These are phyloP conservation scores for Corydoras sp. DNA, from an alignment of 2,113 vertebrate genomes.

Conservation along the genomic window DNA sequence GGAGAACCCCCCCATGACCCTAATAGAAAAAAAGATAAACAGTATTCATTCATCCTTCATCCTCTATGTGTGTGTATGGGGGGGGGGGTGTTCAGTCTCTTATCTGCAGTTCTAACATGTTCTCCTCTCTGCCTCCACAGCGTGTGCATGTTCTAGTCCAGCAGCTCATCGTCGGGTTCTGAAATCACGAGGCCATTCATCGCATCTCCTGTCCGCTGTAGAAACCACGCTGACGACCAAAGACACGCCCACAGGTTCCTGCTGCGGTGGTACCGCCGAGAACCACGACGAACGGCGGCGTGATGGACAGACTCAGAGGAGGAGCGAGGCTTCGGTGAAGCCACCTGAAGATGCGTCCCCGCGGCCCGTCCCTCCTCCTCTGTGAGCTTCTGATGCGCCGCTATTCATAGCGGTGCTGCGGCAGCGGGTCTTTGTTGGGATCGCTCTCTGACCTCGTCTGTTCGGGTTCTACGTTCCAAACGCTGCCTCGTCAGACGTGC, in stretches of 20 bases:
- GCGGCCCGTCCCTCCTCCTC: constrained; percentile 14
- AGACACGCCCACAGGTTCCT: neutral
- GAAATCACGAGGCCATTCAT: neutral
- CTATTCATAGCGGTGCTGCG: constrained; percentile 35
- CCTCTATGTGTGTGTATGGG: too few species aligned
- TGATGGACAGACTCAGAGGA: neutral
- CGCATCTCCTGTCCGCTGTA: neutral
- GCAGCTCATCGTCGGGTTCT: constrained; percentile 1
- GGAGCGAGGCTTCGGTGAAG: neutral
- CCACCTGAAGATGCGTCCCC: neutral
- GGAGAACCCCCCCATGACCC: too few species aligned
- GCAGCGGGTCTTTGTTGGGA: neutral
- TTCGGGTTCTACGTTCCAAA: neutral
- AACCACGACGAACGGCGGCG: neutral
- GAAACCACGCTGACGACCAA: neutral
- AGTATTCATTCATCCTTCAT: too few species aligned
- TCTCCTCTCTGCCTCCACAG: neutral
- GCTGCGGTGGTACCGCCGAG: neutral
- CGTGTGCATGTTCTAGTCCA: neutral
- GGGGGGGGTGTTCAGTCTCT: too few species aligned
- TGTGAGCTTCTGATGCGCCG: constrained; percentile 19
- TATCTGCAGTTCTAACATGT: too few species aligned
- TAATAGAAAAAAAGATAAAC: too few species aligned
- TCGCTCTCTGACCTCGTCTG: constrained; percentile 11
- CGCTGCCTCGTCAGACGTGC: too few species aligned